These are phyloP conservation scores for Osmerus eperlanus DNA, from an alignment of 2,113 vertebrate species.

Conservation along the genomic window DNA sequence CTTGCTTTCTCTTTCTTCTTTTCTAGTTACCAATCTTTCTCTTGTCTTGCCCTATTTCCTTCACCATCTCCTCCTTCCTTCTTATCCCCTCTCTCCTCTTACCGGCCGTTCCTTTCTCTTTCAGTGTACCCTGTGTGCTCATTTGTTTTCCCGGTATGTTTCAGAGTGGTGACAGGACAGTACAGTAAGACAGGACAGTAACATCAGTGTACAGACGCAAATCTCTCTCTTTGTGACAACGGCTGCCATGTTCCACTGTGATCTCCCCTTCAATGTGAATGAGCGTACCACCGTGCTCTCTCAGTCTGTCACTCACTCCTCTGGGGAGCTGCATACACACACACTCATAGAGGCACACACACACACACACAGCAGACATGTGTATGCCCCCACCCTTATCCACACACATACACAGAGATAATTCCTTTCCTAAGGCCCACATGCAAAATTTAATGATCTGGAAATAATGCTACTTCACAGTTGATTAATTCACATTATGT, in stretches of 20 bases:
- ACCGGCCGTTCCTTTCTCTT: slow-evolving; percentile 21
- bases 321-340: slow-evolving; percentile 48
- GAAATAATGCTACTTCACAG: slow-evolving; percentile 3
- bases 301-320: slow-evolving; percentile 71
- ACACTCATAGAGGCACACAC: slow-evolving; percentile 1
- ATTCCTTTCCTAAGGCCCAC: neutral
- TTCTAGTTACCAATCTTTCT: neutral
- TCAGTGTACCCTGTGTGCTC: slow-evolving; percentile 36
- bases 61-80: slow-evolving; percentile 26
- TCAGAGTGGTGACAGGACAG: slow-evolving; percentile 15
- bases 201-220: slow-evolving; percentile 48
- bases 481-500: slow-evolving; percentile 17
- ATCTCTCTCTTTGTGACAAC: slow-evolving; percentile 63
- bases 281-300: slow-evolving; percentile 52
- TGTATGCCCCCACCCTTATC: slow-evolving; percentile 12
- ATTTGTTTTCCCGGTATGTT: slow-evolving; percentile 43
- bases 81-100: slow-evolving; percentile 14
- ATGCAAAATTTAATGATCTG: neutral
- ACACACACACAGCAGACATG: neutral
- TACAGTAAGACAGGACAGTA: slow-evolving; percentile 47
- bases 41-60: neutral
- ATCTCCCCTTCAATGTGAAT: slow-evolving; percentile 74
- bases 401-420: neutral
- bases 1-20: neutral
- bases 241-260: slow-evolving; percentile 70